Evolutionary conservation across 2,888 invertebrate genomes (phyloP).

Genomic region (Polyommatus iphigenia): DNA sequence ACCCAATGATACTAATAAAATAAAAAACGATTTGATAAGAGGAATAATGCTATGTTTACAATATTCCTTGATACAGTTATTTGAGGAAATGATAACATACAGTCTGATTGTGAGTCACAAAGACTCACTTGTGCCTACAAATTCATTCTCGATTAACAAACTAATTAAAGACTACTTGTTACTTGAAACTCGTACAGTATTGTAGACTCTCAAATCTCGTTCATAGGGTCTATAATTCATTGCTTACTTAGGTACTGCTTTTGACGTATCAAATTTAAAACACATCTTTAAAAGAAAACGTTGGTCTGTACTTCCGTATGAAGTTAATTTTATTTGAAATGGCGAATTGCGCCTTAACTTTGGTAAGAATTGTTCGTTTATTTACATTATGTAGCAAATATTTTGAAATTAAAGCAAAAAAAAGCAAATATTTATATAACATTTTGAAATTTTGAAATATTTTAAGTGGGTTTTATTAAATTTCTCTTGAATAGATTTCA

Average conservation of each 20-base stretch:
- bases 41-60: background rate
- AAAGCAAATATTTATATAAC: background rate
- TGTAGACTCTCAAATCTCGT: background rate
- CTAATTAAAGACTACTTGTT: background rate
- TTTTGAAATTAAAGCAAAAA: too few relatives aligned
- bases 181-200: background rate
- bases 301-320: background rate
- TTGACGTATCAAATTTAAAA: too few relatives aligned
- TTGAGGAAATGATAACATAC: background rate
- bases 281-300: background rate
- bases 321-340: too few relatives aligned
- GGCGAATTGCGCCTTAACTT: background rate
- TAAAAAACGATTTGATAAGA: background rate
- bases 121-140: background rate
- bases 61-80: background rate
- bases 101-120: background rate
- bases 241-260: too few relatives aligned
- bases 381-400: background rate
- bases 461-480: constrained; percentile 25
- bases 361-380: background rate
- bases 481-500: constrained; percentile 35
- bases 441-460: background rate
- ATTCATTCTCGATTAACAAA: constrained; percentile 3
- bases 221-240: too few relatives aligned
- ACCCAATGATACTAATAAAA: too few relatives aligned